phyloP scores from a whole-genome alignment of 2,888 invertebrate genomes.

The Isoperla grammatica region DNA sequence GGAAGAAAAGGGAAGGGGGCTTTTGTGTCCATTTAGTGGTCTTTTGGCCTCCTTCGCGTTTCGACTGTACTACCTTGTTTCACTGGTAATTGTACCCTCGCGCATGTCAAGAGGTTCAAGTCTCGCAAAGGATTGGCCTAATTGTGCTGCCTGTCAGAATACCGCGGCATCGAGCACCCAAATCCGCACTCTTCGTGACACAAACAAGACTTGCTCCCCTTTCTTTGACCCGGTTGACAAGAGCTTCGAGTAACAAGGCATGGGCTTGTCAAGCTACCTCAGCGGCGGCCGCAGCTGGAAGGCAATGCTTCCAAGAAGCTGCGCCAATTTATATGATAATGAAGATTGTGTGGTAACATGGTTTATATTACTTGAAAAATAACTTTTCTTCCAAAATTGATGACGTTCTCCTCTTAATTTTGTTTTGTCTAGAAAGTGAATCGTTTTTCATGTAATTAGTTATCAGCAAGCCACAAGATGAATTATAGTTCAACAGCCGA shows the following conservation, averaged over 20 bases:
- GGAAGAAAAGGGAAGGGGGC: neutral
- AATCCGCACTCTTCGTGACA: constrained; percentile 22
- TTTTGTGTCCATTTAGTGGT: neutral
- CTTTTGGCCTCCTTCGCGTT: no score
- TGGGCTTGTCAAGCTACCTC: no score
- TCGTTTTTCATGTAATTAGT: constrained; percentile 6
- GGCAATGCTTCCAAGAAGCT: constrained; percentile 13
- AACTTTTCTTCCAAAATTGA: constrained; percentile 21
- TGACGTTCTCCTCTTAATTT: constrained; percentile 20
- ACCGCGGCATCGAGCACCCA: constrained; percentile 3
- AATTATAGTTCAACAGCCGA: no score
- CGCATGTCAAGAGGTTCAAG: no score
- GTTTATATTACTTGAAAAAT: constrained; percentile 23
- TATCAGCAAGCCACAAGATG: neutral
- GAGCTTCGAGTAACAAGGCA: neutral
- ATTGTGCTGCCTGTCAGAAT: constrained; percentile 22
- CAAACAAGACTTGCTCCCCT: constrained; percentile 13
- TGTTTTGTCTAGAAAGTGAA: neutral
- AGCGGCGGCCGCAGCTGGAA: neutral
- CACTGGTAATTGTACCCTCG: no score
- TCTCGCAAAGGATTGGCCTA: constrained; percentile 22
- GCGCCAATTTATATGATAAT: constrained; percentile 28
- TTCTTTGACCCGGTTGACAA: constrained; percentile 10
- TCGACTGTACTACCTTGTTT: no score
- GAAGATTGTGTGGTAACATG: constrained; percentile 21